These are phyloP conservation scores for Sanderia malayensis DNA, from an alignment of 30 jellyfish, hydroid and myxozoan genomes.

Conservation along the genomic window DNA sequence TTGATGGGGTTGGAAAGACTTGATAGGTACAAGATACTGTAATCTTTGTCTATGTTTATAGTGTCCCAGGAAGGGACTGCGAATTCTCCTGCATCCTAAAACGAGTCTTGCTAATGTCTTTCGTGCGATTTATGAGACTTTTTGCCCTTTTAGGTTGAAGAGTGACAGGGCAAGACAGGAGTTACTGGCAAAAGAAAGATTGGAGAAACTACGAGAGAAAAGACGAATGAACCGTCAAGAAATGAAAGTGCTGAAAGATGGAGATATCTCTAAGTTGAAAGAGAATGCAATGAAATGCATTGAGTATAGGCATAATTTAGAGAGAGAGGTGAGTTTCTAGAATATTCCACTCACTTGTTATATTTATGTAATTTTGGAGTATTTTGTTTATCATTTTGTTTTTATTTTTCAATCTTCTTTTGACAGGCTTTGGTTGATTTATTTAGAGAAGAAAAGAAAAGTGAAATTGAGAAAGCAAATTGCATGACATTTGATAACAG, in stretches of 20 bases:
- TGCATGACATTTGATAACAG: constrained; percentile 59
- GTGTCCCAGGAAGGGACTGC: no score
- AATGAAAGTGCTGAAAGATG: constrained; percentile 32
- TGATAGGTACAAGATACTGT: no score
- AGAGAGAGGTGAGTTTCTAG: constrained; percentile 56
- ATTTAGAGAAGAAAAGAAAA: constrained; percentile 27
- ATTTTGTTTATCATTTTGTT: not conserved
- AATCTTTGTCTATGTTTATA: no score
- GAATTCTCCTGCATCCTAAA: no score
- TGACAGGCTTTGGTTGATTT: constrained; percentile 29
- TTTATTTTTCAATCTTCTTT: not conserved
- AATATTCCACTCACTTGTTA: not conserved
- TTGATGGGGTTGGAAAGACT: no score
- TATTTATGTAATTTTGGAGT: not conserved
- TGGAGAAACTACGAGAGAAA: constrained; percentile 71
- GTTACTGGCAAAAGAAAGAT: constrained; percentile 82
- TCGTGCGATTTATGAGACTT: no score
- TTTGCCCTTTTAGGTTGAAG: constrained; percentile 52
- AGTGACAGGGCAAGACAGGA: constrained; percentile 88
- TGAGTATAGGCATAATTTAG: constrained; percentile 73
- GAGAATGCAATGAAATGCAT: constrained; percentile 56
- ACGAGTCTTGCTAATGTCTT: no score
- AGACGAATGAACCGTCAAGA: constrained; percentile 25
- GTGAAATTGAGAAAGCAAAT: constrained; percentile 27
- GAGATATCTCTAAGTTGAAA: constrained; percentile 20